Evolutionary conservation across 2,888 invertebrate species (phyloP), one percentile per base, ranked within the genome.

Genomic region (Lysandra bellargus): DNA sequence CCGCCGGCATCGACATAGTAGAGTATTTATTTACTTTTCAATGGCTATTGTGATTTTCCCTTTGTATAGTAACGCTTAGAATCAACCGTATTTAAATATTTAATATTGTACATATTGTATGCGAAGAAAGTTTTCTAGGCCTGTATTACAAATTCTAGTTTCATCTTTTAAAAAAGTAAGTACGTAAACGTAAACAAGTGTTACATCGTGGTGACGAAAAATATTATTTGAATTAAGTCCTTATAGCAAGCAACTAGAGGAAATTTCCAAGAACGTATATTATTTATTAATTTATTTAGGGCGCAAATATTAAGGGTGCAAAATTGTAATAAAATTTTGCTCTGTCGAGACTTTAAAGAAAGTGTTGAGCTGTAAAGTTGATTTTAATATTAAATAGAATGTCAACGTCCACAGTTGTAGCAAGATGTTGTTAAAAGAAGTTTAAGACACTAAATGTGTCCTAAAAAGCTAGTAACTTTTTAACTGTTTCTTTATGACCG

Each of bases 311-410:
- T 23, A 23, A 69, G 69, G 33, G 69, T 5, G 14, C 69, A 69
- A 69, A 14, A 69, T 69, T 33, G 33, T 69, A 69, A 33, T 4
- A 69, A 69, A 69, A 69, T 14, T 33, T 69, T 69, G 69, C 69
- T 33, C 69, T 69, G 33, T 69, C 33, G 14, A 69, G 69, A 69
- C 69, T 33, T 69, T 69, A 23, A 69, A 4, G 69, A 33, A 33
- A 69, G 69, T 33, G 69, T 69, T 69, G 33, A 69, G 69, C 33
- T 69, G 69, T 69, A 69, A 14, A 69, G 69, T 69, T 69, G 33
- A 69, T 69, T 69, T 69, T 69, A 69, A 69, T 69, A 69, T 69
- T 69, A 69, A 69, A 64, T 30, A 64, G 64, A 64, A 69, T 14
- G 69, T 69, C 69, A 30, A 33, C 69, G 69, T 69, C 69, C 69